Percentiles rank a stretch among this genome's conserved stretches.
Evolutionary conservation across 2,113 vertebrate genomes (phyloP).

Genomic region (Propithecus coquereli): DNA sequence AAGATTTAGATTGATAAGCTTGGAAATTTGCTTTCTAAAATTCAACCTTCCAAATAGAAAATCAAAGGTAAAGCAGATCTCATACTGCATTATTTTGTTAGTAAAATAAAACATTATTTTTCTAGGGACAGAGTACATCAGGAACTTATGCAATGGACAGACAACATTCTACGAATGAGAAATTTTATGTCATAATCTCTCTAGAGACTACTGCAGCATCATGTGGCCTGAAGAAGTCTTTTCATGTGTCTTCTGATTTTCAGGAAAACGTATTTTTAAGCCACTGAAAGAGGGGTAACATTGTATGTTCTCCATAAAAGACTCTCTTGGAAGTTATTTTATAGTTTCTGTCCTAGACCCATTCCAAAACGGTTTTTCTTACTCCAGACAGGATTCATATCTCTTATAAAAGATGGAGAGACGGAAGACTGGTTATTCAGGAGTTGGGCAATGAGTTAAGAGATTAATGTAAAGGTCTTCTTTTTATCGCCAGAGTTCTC

Average conservation of each 20-base stretch:
- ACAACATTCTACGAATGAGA: not conserved
- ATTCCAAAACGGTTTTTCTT: conserved; percentile 5
- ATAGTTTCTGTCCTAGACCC: not conserved
- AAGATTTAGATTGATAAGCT: not conserved
- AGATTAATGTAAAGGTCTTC: conserved; percentile 10
- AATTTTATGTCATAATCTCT: not conserved
- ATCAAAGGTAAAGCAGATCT: not conserved
- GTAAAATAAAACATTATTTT: not conserved
- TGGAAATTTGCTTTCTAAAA: not conserved
- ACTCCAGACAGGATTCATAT: not conserved
- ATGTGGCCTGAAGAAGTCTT: not conserved
- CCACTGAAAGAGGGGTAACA: not conserved
- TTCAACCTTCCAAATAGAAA: not conserved
- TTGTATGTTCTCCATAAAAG: conserved; percentile 43
- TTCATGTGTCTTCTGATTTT: not conserved
- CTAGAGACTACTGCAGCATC: not conserved
- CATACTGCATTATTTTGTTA: not conserved
- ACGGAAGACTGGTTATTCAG: not conserved
- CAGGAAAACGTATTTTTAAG: conserved; percentile 24
- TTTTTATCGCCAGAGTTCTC: not conserved
- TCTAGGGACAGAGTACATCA: not conserved
- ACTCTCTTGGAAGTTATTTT: conserved; percentile 10
- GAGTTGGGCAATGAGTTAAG: not conserved
- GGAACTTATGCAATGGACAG: not conserved
- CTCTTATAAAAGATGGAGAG: not conserved